Evolutionary conservation across 1,140 invertebrate species (phyloP), one percentile per base, ranked within the genome.

Genomic region (Colletes gigas): DNA sequence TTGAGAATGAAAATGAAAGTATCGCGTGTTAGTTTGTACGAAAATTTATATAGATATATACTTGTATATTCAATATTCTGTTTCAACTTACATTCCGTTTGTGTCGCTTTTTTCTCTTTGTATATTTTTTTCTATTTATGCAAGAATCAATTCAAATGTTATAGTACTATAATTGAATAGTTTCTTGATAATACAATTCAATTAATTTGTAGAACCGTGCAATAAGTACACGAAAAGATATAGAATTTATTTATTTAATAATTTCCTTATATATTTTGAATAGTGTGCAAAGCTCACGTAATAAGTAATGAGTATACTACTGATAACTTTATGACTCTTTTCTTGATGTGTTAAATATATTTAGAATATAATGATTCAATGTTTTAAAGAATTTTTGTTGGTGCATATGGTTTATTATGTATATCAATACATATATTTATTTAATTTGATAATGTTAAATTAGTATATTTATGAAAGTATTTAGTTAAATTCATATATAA

Each of bases 71-170:
- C 5, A 63, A 41, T 47, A 72, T 79, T 69, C 55, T 47, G 9
- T 71, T 79, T 78, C 41, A 21, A 52, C 19, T 78, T 73, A 19
- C 14, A 54, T 73, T 73, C 12, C 39, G 55, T 78, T 55, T 66
- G 7, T 66, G 6, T 68, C 12, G 50, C 70, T 50, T 71, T 78
- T 78, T 73, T 44, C 14, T 15, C 19, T 72, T 65, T 65, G 12
- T 73, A 50, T 55, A 17, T 71, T 71, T 52, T 72, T 41, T 47
- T 17, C 30, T 17, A 14, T 73, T 73, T 14, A 54, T 54, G 21
- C 41, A n/a, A 7, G 3, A 52, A 79, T 79, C 17, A 65, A 17
- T 55, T 50, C 14, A 30, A 60, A 70, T 47, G 44, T 17, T 50
- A 19, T 1, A 3, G 10, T 65, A 15, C 4, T n/a, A 30, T 10